phyloP scores from a whole-genome alignment of 37 sponge, comb jelly and placozoan genomes.

The Lycopodina hypogea region DNA sequence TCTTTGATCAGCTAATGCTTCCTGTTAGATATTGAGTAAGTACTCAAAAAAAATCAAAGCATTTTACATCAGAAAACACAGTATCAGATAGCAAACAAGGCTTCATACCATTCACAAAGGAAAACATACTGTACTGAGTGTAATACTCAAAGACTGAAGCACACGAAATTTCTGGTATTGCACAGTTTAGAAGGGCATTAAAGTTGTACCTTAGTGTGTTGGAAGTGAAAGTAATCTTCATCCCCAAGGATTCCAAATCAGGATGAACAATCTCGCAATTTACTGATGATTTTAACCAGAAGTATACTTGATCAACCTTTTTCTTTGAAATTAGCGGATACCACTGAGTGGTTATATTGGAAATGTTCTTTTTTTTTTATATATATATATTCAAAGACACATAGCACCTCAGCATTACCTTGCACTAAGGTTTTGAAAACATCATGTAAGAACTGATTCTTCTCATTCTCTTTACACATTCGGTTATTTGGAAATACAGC shows the following conservation, averaged over 20 bases:
- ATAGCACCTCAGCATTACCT: neutral
- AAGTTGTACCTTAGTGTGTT: constrained; percentile 11
- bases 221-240: constrained; percentile 45
- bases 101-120: neutral
- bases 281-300: neutral
- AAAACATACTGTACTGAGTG: neutral
- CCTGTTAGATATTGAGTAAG: neutral
- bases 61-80: neutral
- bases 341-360: neutral
- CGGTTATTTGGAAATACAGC: neutral
- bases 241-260: constrained; percentile 25
- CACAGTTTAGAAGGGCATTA: neutral
- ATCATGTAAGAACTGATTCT: neutral
- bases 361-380: neutral
- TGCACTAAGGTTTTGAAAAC: neutral
- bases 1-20: neutral
- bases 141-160: constrained; percentile 27
- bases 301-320: constrained; percentile 16
- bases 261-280: neutral
- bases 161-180: neutral
- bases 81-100: constrained; percentile 7
- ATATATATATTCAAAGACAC: neutral
- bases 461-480: neutral
- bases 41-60: constrained; percentile 18
- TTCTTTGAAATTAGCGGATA: neutral